These are phyloP conservation scores for Spialia ferax DNA, from an alignment of 2,888 invertebrate genomes.

Conservation along the genomic window DNA sequence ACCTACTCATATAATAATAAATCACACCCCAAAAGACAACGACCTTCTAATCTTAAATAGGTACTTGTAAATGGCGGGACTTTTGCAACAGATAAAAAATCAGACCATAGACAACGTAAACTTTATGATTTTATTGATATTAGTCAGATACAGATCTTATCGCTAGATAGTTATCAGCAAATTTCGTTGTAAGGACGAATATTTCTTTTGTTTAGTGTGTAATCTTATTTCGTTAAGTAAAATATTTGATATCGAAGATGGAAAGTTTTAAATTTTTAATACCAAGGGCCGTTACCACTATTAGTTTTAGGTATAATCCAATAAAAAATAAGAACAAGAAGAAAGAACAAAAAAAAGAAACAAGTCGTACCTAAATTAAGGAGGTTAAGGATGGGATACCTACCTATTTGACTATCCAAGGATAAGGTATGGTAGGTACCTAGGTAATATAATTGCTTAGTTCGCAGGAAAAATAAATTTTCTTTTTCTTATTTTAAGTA, in stretches of 20 bases:
- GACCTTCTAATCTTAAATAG: slow-evolving; percentile 14
- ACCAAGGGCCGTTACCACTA: too few relatives aligned
- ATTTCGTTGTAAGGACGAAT: slow-evolving; percentile 10
- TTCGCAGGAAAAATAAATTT: too few relatives aligned
- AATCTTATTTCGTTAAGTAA: slow-evolving; percentile 8
- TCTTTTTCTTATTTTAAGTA: too few relatives aligned
- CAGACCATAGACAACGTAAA: slow-evolving; percentile 35
- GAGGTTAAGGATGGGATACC: too few relatives aligned
- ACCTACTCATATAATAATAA: slow-evolving; percentile 14
- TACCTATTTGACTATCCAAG: too few relatives aligned
- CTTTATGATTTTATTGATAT: slow-evolving; percentile 27
- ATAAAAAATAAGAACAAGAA: too few relatives aligned
- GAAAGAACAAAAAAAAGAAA: too few relatives aligned
- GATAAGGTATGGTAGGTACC: too few relatives aligned
- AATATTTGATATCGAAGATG: background rate
- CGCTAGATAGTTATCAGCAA: slow-evolving; percentile 19
- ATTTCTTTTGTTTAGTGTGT: slow-evolving; percentile 17
- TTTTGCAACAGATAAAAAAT: slow-evolving; percentile 42
- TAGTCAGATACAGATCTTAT: slow-evolving; percentile 29
- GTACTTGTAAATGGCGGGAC: slow-evolving; percentile 34
- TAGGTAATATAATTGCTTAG: too few relatives aligned
- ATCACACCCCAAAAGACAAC: slow-evolving; percentile 16
- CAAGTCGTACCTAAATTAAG: too few relatives aligned
- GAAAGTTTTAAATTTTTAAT: background rate
- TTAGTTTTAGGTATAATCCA: too few relatives aligned